Conservation (phyloP, 2,113 vertebrate species). For the Semnopithecus entellus region DNA sequence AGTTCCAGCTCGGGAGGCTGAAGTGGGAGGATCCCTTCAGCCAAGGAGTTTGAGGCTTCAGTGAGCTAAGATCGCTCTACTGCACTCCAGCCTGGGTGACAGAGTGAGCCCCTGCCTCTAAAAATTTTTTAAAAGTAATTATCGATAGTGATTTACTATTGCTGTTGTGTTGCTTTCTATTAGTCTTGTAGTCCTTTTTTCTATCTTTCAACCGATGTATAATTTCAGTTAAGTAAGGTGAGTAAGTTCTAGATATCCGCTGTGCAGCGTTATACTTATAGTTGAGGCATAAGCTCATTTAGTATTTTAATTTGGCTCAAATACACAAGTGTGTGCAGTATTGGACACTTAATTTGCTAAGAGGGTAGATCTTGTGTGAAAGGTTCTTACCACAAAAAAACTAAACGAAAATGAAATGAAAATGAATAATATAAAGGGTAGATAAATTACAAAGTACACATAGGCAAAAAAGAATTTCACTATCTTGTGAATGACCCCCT, state of each 20-base stretch:
- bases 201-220: background rate
- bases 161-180: background rate
- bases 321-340: too few species aligned
- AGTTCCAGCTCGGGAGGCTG: too few species aligned
- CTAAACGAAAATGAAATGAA: background rate
- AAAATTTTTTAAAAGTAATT: background rate
- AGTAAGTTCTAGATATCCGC: background rate
- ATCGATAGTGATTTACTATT: background rate
- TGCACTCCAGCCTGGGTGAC: too few species aligned
- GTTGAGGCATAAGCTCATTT: too few species aligned
- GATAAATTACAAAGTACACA: background rate
- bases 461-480: background rate
- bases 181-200: background rate
- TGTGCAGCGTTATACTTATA: fast-evolving
- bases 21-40: too few species aligned
- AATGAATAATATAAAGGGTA: background rate
- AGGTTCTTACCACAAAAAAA: background rate
- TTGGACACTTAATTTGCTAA: background rate
- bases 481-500: background rate
- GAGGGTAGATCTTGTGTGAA: background rate
- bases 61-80: too few species aligned
- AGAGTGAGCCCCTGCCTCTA: too few species aligned
- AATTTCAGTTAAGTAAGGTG: background rate
- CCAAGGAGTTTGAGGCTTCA: too few species aligned
- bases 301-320: too few species aligned